Evolutionary conservation across 2,113 vertebrate species (phyloP).

Genomic region (Progne subis): DNA sequence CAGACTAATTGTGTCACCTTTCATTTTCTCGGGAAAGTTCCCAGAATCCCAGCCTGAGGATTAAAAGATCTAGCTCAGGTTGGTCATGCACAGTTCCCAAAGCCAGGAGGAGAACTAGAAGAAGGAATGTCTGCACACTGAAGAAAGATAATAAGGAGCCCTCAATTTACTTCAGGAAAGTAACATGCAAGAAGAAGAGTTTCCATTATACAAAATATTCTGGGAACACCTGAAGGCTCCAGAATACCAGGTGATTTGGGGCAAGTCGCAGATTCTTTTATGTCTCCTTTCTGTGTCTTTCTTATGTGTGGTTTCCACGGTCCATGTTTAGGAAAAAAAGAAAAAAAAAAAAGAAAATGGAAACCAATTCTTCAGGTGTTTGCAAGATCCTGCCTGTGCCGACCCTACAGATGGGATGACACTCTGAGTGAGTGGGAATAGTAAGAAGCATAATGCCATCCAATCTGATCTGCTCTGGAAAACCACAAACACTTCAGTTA

Average conservation of each 20-base stretch:
- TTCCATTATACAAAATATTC: not conserved
- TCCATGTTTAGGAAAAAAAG: not conserved
- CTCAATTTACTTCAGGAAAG: not conserved
- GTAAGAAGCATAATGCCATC: not conserved
- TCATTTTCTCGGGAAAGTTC: not conserved
- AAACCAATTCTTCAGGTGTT: not conserved
- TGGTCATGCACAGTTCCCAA: not conserved
- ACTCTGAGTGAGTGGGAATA: not conserved
- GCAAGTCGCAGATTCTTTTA: not conserved
- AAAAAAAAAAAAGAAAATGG: too few species aligned
- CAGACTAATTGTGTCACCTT: not conserved
- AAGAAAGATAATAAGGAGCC: not conserved
- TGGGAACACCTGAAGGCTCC: not conserved
- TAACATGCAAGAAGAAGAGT: not conserved
- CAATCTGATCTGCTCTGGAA: not conserved
- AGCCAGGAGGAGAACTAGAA: not conserved
- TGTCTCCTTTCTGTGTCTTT: not conserved
- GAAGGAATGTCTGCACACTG: not conserved
- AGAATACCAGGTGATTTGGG: not conserved
- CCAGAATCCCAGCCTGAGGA: not conserved
- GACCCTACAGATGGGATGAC: rapidly evolving
- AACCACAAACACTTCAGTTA: not conserved
- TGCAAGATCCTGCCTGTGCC: not conserved
- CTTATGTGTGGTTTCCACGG: not conserved
- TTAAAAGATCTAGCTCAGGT: not conserved